These are phyloP conservation scores for Oryzias javanicus DNA, from an alignment of 2,113 vertebrate species.

Conservation along the genomic window DNA sequence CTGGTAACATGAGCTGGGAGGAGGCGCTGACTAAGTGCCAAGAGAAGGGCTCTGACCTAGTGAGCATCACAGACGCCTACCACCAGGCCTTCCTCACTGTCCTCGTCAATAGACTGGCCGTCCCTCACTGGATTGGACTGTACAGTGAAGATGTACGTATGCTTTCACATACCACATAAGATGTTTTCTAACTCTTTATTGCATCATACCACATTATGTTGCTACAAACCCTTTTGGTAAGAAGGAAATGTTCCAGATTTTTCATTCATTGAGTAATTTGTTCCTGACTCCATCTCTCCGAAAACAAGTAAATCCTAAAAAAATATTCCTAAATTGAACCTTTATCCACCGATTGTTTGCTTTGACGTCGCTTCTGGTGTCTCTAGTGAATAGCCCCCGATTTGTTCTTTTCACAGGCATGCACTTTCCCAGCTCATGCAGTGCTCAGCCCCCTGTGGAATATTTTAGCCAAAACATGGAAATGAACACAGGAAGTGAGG, in stretches of 20 bases:
- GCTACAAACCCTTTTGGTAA: too few relatives aligned
- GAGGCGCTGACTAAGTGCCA: constrained; percentile 82
- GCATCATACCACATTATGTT: background rate
- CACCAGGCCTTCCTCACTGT: constrained; percentile 93
- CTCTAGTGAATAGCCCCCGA: background rate
- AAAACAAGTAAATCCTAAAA: background rate
- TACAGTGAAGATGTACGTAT: constrained; percentile 85
- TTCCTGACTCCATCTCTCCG: too few relatives aligned
- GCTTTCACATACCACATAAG: constrained; percentile 5
- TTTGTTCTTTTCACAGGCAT: constrained; percentile 2
- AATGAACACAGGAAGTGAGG: constrained; percentile 25
- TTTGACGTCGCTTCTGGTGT: constrained; percentile 7
- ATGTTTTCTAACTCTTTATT: constrained; percentile 7
- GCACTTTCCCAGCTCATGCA: constrained; percentile 23
- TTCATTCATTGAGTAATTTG: too few relatives aligned
- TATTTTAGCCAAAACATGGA: constrained; percentile 13
- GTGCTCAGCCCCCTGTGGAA: constrained; percentile 15
- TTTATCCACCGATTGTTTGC: background rate
- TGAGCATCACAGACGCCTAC: constrained; percentile 87
- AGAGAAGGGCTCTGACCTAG: constrained; percentile 79
- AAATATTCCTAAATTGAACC: background rate
- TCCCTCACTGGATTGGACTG: constrained; percentile 90
- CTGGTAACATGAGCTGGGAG: constrained; percentile 91
- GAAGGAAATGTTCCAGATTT: too few relatives aligned
- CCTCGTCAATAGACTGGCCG: constrained; percentile 82